A percentile compares a stretch with the other conserved stretches of the same genome.
phyloP scores from a whole-genome alignment of 2,888 invertebrate genomes.

The Iselma pallidipennis region DNA sequence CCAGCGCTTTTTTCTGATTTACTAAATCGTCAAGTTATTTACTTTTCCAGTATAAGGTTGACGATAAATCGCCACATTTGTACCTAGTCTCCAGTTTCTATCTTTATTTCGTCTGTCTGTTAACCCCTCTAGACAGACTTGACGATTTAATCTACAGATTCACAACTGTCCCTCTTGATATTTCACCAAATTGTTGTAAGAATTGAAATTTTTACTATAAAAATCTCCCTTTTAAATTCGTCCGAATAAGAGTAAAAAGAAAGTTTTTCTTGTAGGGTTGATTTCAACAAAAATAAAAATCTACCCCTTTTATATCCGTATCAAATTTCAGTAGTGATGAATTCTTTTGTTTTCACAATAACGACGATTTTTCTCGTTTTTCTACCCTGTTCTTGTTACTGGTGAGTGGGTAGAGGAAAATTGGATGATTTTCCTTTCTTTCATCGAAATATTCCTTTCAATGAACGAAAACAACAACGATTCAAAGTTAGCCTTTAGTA shows the following conservation, averaged over 20 bases:
- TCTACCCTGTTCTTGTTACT: no score
- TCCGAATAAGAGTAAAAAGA: no score
- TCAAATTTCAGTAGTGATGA: no score
- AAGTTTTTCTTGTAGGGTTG: neutral
- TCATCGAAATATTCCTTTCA: neutral
- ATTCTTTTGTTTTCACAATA: slow-evolving; percentile 4
- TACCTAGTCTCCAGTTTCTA: neutral
- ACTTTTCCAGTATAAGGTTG: slow-evolving; percentile 2
- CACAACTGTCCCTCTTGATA: neutral
- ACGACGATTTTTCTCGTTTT: no score
- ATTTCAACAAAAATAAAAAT: neutral
- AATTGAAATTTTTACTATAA: no score
- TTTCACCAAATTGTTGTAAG: neutral
- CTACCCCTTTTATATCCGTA: neutral
- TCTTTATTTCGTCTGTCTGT: neutral
- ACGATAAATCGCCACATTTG: neutral
- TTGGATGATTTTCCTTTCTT: neutral
- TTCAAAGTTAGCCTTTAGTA: slow-evolving; percentile 1
- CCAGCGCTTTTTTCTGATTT: slow-evolving; percentile 19
- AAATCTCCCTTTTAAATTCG: no score
- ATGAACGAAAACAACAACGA: neutral
- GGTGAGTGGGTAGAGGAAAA: neutral
- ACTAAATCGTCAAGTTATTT: slow-evolving; percentile 22
- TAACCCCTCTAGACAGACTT: no score
- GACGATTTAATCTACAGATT: no score